phyloP scores from a whole-genome alignment of 2,797 vertebrate genomes.

The Pristis pectinata region DNA sequence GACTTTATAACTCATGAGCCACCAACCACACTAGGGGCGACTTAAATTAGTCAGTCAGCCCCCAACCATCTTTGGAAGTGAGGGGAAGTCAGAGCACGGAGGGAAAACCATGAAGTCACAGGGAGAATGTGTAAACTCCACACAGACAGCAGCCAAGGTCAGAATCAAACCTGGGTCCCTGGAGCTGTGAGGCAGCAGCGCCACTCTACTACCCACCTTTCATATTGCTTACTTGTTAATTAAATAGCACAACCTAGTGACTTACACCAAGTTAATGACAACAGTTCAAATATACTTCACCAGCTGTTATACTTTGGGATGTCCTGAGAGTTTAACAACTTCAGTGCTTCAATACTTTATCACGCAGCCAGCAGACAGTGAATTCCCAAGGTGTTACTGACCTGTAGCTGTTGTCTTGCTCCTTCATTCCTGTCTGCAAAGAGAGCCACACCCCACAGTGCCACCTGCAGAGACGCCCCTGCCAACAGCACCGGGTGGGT shows the following conservation, averaged over 20 bases:
- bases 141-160: too few species aligned
- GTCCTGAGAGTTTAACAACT: neutral
- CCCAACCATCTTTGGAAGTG: too few species aligned
- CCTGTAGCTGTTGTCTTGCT: constrained; percentile 66
- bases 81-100: too few species aligned
- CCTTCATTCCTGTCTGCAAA: constrained; percentile 64
- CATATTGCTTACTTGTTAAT: constrained; percentile 44
- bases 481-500: constrained; percentile 78
- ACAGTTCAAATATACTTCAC: neutral
- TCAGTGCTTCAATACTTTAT: neutral
- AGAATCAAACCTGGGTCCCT: too few species aligned
- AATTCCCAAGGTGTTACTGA: constrained; percentile 50
- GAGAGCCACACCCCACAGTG: constrained; percentile 69
- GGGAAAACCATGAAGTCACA: too few species aligned
- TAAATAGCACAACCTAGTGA: constrained; percentile 4
- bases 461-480: constrained; percentile 75
- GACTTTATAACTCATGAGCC: too few species aligned
- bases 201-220: constrained; percentile 35
- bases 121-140: too few species aligned
- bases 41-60: too few species aligned
- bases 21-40: too few species aligned
- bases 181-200: too few species aligned
- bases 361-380: constrained; percentile 40
- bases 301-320: neutral
- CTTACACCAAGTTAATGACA: constrained; percentile 13